Conservation (phyloP, 1,140 invertebrate genomes). For the Calycopis cecrops region DNA sequence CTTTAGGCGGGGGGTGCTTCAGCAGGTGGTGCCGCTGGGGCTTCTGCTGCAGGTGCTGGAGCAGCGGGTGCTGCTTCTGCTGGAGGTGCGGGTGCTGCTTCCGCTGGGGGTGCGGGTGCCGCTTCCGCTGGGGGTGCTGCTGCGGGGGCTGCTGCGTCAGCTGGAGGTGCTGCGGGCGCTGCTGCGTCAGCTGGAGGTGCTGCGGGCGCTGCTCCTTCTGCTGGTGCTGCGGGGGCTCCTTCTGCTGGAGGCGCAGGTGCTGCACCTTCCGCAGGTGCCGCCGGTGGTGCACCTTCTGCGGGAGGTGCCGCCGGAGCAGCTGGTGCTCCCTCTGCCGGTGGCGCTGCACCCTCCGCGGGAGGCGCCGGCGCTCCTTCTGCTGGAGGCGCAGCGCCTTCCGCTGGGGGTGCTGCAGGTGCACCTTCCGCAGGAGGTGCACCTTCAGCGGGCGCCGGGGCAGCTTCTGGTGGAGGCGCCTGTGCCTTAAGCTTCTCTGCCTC, state of each 20-base stretch:
- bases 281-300: constrained; percentile 12
- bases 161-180: constrained; percentile 25
- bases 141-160: constrained; percentile 21
- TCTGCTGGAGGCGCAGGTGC: constrained; percentile 55
- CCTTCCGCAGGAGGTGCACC: constrained; percentile 30
- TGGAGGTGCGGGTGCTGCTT: constrained; percentile 19
- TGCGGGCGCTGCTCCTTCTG: constrained; percentile 29
- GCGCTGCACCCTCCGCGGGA: constrained; percentile 29
- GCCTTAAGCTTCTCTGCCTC: constrained; percentile 13
- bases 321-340: constrained; percentile 51
- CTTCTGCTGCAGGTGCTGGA: constrained; percentile 5
- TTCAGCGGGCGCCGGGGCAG: constrained; percentile 33
- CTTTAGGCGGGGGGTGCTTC: constrained; percentile 30
- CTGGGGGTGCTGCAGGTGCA: constrained; percentile 28
- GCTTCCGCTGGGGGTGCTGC: constrained; percentile 21
- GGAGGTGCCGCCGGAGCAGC: constrained; percentile 21
- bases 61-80: constrained; percentile 20
- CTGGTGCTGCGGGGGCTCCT: constrained; percentile 30
- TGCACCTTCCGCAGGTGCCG: constrained; percentile 17
- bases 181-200: constrained; percentile 15
- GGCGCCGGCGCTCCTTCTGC: constrained; percentile 21
- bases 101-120: constrained; percentile 20
- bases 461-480: constrained; percentile 39
- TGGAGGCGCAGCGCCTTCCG: constrained; percentile 25
- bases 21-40: constrained; percentile 14